Evolutionary conservation across 2,888 invertebrate species (phyloP), one percentile per base, ranked within the genome.

Genomic region (Microplitis deprimator): DNA sequence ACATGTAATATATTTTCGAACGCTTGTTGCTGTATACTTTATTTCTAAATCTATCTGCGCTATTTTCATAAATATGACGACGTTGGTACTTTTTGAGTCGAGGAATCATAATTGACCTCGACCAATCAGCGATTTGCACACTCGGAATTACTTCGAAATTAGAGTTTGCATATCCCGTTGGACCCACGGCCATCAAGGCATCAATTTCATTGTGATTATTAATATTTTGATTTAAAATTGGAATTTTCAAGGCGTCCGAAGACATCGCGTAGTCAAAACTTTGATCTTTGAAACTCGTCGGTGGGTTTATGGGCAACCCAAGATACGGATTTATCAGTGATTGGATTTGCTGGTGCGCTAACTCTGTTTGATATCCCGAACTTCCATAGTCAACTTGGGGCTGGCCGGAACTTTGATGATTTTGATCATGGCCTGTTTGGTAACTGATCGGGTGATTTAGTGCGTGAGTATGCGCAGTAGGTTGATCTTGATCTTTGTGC

Each of bases 241-340:
- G 79, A 40, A 84, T 76, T 68, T 84, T 84, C 60, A 83, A 71
- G 7, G 83, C 73, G 7, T 82, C 77, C 29, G 80, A 67, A 1
- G 64, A 16, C n/a, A 50, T 13, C 16, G 38, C 41, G 64, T 64
- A 59, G 13, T 68, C 68, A 38, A 20, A 59, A 38, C 20, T 20
- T 62, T 69, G 68, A 20, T 62, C 68, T 20, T 41, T 77, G 13
- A 68, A 68, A 17, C 5, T 38, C 50, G 64, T 62, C n/a, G 73
- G 17, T 17, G 64, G 16, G 41, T 65, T 73, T 3, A 65, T 74
- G 3, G 81, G 79, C 0, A 78, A 17, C 41, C 72, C 68, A 10
- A 77, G 59, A 39, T 80, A 75, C 38, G 81, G 76, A 77, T 76
- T 79, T n/a, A 79, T 59, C 10, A 77, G 40, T 10, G 70, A 40